Conservation (phyloP, 1,140 invertebrate genomes). For the Atta colombica region DNA sequence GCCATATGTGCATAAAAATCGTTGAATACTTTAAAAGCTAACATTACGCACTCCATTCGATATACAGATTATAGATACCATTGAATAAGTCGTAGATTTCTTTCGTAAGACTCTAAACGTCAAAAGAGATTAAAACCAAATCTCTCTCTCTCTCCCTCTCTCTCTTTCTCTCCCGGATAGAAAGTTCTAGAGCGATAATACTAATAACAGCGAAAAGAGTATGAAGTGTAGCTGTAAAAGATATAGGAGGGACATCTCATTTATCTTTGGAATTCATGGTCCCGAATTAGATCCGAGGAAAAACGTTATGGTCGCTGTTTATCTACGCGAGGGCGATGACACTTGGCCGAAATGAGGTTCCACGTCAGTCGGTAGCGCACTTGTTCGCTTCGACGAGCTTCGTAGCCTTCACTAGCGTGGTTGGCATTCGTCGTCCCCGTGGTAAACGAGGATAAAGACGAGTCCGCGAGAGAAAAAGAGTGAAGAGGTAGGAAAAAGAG, state of each 20-base stretch:
- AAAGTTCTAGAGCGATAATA: not conserved
- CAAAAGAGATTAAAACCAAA: constrained; percentile 10
- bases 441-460: constrained; percentile 56
- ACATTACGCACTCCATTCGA: not conserved
- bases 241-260: constrained; percentile 5
- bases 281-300: constrained; percentile 61
- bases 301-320: constrained; percentile 63
- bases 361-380: constrained; percentile 54
- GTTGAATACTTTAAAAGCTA: not conserved
- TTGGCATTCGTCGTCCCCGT: constrained; percentile 42
- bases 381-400: constrained; percentile 64
- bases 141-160: not conserved
- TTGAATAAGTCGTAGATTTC: not conserved
- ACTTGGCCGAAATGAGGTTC: constrained; percentile 72
- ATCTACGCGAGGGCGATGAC: constrained; percentile 70
- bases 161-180: not conserved
- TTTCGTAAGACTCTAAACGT: not conserved
- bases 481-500: constrained; percentile 27
- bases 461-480: constrained; percentile 52
- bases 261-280: not conserved
- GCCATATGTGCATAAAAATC: not conserved
- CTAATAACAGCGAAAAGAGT: not conserved
- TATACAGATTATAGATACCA: not conserved
- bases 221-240: not conserved
- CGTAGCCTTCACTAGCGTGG: constrained; percentile 72